Base-by-base conservation (phyloP, 2,797 vertebrate species). In the Siniperca undulata region DNA sequence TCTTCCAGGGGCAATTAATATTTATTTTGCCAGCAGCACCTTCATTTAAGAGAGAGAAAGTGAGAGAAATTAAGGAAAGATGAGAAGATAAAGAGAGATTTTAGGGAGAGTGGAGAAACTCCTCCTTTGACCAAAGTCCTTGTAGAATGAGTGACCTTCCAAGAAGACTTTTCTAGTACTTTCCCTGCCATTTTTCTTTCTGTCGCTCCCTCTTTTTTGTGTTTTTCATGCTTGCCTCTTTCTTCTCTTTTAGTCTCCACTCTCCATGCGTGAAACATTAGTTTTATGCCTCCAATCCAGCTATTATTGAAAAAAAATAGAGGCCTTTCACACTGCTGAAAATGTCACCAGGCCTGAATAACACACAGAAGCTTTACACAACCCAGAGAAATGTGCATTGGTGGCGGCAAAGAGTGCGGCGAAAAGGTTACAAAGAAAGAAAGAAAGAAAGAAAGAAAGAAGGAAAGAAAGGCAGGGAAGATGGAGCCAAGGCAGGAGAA, bases 291-390 rank as follows among this genome's bases (percentile, higher is more conserved):
- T 91, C 74, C 88, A 89, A 81, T 87, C 74, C 80, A 27, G 77
- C 71, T 83, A 80, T 89, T 92, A 87, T 91, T 90, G 78, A 69
- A 83, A 84, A 77, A 76, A 89, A 77, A 77, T 27, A 77, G 77
- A 83, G 71, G 72, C 82, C 84, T 88, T 92, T 91, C 75, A 77
- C 85, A 67, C 58, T 70, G 74, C 86, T 86, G 86, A 85, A 93
- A 94, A 95, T 95, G 94, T 93, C 93, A 93, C 80, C 77, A 9
- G 77, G 75, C 84, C 76, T 71, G 74, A 89, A 88, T 85, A 91
- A 87, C 83, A 86, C 83, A 44, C n/a, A 86, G 83, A 50, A 56
- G 79, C 80, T 74, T 85, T 80, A 83, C 72, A 70, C 86, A 75
- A 75, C 50, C 67, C 75, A 40, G 75, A 87, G 72, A 89, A 84